Percentiles rank a stretch among this genome's conserved stretches.
phyloP scores from a whole-genome alignment of 1,140 invertebrate species.

The Diorhabda elongata region DNA sequence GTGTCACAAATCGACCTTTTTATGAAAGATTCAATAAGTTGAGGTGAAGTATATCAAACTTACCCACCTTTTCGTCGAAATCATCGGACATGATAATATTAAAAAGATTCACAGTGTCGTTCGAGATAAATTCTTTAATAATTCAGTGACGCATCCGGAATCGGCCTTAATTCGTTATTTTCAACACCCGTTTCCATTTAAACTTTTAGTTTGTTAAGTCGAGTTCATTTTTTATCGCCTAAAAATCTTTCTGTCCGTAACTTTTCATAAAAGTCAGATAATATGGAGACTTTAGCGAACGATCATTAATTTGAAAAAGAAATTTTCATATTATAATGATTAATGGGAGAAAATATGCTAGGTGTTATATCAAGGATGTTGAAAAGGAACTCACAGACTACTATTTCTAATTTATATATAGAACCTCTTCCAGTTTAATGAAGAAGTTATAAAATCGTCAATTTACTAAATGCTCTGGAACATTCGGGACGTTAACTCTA shows the following conservation, averaged over 20 bases:
- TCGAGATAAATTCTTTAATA: neutral
- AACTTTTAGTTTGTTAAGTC: neutral
- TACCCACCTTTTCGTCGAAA: too few species aligned
- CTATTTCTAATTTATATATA: too few species aligned
- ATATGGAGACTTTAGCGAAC: neutral
- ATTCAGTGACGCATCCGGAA: constrained; percentile 1
- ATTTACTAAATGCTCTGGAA: too few species aligned
- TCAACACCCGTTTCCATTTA: constrained; percentile 2
- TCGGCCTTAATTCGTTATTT: neutral
- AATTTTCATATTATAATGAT: constrained; percentile 1
- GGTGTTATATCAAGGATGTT: neutral
- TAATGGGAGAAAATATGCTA: neutral
- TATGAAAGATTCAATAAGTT: too few species aligned
- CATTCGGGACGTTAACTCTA: too few species aligned
- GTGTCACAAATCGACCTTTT: too few species aligned
- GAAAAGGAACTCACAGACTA: neutral
- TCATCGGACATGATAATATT: too few species aligned
- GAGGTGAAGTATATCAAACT: too few species aligned
- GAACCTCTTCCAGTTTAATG: too few species aligned
- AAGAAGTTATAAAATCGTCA: too few species aligned
- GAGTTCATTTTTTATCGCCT: neutral
- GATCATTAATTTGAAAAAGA: constrained; percentile 1
- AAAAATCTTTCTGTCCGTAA: neutral
- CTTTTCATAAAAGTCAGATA: constrained; percentile 2
- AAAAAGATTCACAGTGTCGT: too few species aligned